Evolutionary conservation across 1,140 invertebrate genomes (phyloP).

Genomic region (Nymphalis io): DNA sequence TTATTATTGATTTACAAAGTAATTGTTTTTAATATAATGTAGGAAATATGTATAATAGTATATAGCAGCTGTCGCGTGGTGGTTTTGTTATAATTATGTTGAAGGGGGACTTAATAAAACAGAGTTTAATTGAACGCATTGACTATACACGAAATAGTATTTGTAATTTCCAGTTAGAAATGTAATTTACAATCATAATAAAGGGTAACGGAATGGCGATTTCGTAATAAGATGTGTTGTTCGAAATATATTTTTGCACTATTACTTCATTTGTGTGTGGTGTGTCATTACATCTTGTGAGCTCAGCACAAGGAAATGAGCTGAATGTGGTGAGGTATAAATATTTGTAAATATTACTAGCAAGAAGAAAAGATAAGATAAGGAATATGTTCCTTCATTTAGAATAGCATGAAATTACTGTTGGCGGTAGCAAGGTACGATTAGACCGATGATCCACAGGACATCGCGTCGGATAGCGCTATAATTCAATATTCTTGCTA

Average conservation of each 20-base stretch:
- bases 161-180: not conserved
- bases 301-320: slow-evolving; percentile 20
- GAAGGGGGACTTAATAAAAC: not conserved
- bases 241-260: no score
- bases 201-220: not conserved
- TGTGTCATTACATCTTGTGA: slow-evolving; percentile 7
- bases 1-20: not conserved
- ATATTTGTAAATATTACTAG: slow-evolving; percentile 44
- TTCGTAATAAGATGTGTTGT: no score
- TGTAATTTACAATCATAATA: not conserved
- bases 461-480: not conserved
- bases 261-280: no score
- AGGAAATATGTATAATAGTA: not conserved
- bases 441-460: not conserved
- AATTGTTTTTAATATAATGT: not conserved
- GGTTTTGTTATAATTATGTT: not conserved
- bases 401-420: slow-evolving; percentile 27
- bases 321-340: slow-evolving; percentile 28
- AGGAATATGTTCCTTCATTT: slow-evolving; percentile 17
- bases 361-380: slow-evolving; percentile 39
- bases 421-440: slow-evolving; percentile 17
- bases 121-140: not conserved
- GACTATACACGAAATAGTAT: not conserved
- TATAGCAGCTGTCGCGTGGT: not conserved
- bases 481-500: not conserved